Base-by-base conservation (phyloP, 1,140 invertebrate genomes). In the Drosophila prosaltans region DNA sequence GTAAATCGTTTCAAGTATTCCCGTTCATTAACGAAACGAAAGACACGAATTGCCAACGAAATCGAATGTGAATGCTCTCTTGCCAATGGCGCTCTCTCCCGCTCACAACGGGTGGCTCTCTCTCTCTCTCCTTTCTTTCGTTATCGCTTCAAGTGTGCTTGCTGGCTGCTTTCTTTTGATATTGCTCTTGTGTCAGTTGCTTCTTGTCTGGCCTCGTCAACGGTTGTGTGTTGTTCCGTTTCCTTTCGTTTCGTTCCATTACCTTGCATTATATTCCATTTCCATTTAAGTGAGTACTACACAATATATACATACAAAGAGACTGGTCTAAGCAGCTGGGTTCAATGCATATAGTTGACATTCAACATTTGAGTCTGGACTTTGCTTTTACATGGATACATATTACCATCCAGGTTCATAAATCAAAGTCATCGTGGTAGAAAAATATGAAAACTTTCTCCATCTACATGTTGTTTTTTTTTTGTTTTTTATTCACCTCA, bases 281-380 rank as follows among this genome's bases (percentile, higher is more conserved):
- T 26, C 8, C 21, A 10, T 21, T 51, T 10, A 26, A 10, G 45
- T 51, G 6, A 51, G 45, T 51, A 51, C 21, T 10, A 51, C 1
- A 10, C 9, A 43, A 7, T 39, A 39, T 0, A 39, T 8, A 39
- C 2, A 24, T 48, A 6, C 21, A 30, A 16, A 16, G 16, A 26
- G 45, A 7, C 21, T 7, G 16, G n/a, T 7, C 24, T 8, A 30
- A 45, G 32, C 30, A 59, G 45, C 9, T 26, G 73, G 73, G 79
- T 75, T 81, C 79, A 81, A 36, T 59, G 69, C 36, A 78, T 81
- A 69, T 65, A 9, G 51, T 81, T 81, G 62, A 81, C 72, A 68
- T 39, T n/a, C n/a, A 40, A 30, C 43, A 58, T 62, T 51, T 65
- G 51, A 26, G 32, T 26, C 21, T 43, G 36, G 36, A 41, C 40